These are phyloP conservation scores for Siphamia tubifer DNA, from an alignment of 2,113 vertebrate genomes.

Conservation along the genomic window DNA sequence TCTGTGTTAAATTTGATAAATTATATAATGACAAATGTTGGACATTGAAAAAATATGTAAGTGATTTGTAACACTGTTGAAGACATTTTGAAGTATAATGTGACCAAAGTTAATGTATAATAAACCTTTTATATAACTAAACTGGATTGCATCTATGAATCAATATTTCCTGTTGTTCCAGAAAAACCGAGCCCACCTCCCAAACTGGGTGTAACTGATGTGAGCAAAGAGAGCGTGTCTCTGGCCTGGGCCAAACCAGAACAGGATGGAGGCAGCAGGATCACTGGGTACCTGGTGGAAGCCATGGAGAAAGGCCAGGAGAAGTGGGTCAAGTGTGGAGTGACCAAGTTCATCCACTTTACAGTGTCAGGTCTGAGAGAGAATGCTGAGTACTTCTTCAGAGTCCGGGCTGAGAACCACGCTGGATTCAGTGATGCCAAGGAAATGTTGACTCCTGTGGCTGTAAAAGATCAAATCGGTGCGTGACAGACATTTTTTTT, in stretches of 20 bases:
- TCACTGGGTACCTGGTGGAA: conserved; percentile 90
- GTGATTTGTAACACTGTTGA: too few species aligned
- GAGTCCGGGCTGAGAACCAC: conserved; percentile 93
- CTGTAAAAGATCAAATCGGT: conserved; percentile 94
- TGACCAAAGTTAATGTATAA: too few species aligned
- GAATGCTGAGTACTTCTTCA: conserved; percentile 94
- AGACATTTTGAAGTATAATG: too few species aligned
- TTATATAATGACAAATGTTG: too few species aligned
- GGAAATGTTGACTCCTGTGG: conserved; percentile 88
- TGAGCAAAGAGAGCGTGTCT: conserved; percentile 91
- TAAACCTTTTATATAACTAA: neutral
- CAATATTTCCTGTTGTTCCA: conserved; percentile 53
- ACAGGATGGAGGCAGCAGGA: conserved; percentile 95
- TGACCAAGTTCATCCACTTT: conserved; percentile 88
- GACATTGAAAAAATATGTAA: too few species aligned
- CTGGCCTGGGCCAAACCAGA: conserved; percentile 95
- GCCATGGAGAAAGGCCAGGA: conserved; percentile 94
- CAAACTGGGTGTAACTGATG: conserved; percentile 89
- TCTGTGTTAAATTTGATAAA: too few species aligned
- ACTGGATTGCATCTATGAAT: neutral
- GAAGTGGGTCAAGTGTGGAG: conserved; percentile 93
- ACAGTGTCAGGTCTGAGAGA: conserved; percentile 90
- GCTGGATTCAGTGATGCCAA: conserved; percentile 93
- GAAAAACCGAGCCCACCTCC: conserved; percentile 97
- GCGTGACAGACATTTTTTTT: conserved; percentile 40